phyloP scores from a whole-genome alignment of 2,113 vertebrate species.

The Pheucticus melanocephalus region DNA sequence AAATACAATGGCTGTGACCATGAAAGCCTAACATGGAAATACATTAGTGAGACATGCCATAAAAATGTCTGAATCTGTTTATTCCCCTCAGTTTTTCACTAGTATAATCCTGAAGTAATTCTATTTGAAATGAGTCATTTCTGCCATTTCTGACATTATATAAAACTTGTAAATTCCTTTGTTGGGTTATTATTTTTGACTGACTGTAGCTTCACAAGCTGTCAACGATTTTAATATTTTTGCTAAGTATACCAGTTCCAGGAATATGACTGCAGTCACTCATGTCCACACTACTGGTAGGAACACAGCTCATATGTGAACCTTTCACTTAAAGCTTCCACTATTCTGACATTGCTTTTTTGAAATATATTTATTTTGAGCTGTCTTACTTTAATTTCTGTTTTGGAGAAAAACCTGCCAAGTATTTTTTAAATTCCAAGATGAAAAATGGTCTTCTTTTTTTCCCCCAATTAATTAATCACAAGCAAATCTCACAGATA shows the following conservation, averaged over 20 bases:
- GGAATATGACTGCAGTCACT: neutral
- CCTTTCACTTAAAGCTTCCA: neutral
- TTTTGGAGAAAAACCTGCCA: neutral
- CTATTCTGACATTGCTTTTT: neutral
- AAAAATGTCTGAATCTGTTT: neutral
- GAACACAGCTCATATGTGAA: neutral
- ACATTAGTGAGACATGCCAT: neutral
- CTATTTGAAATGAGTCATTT: neutral
- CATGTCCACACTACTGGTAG: neutral
- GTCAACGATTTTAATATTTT: neutral
- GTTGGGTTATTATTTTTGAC: neutral
- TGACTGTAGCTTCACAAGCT: neutral
- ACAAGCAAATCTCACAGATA: neutral
- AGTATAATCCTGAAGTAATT: neutral
- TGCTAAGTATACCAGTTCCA: neutral
- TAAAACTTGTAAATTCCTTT: neutral
- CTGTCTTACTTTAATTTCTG: neutral
- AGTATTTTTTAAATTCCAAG: neutral
- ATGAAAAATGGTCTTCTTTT: neutral
- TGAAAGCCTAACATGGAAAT: neutral
- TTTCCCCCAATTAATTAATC: neutral
- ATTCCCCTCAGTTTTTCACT: neutral
- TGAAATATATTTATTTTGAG: neutral
- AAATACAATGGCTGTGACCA: neutral
- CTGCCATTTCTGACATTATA: neutral